A percentile compares a stretch with the other conserved stretches of the same genome.
Conservation (phyloP, 2,888 invertebrate species). For the Drosophila greeni region DNA sequence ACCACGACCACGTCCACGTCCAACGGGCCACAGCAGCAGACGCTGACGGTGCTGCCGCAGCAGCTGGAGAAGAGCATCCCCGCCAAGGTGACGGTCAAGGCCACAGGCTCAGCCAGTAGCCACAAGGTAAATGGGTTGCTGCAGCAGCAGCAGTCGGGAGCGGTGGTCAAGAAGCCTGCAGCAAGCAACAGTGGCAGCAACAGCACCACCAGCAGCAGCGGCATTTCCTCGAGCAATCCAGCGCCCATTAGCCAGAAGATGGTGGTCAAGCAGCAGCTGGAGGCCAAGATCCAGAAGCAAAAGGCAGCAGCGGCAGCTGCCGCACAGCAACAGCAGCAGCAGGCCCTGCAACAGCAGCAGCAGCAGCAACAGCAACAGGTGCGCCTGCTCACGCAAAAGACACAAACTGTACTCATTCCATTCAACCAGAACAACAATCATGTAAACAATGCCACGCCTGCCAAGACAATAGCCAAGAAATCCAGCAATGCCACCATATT, state of each 20-base stretch:
- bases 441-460: constrained; percentile 49
- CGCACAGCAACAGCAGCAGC: constrained; percentile 75
- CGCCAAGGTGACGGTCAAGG: constrained; percentile 69
- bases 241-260: constrained; percentile 79
- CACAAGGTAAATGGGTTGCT: constrained; percentile 53
- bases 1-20: constrained; percentile 62
- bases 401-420: constrained; percentile 81
- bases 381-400: constrained; percentile 76
- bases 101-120: constrained; percentile 22
- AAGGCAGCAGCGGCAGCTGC: constrained; percentile 78
- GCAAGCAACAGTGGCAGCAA: constrained; percentile 28
- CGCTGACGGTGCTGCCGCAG: constrained; percentile 68
- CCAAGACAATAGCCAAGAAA: constrained; percentile 51
- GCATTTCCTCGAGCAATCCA: constrained; percentile 40
- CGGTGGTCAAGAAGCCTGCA: constrained; percentile 49
- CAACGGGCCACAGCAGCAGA: constrained; percentile 66
- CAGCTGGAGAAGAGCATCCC: constrained; percentile 58
- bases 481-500: constrained; percentile 72
- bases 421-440: constrained; percentile 59
- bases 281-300: constrained; percentile 84
- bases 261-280: constrained; percentile 83
- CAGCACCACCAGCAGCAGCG: constrained; percentile 20
- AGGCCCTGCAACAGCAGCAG: constrained; percentile 50
- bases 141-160: constrained; percentile 34
- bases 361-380: constrained; percentile 62